A percentile compares a stretch with the other conserved stretches of the same genome.
These are phyloP conservation scores for Gambusia yucatana DNA, from an alignment of 2,797 vertebrate species.

Conservation along the genomic window DNA sequence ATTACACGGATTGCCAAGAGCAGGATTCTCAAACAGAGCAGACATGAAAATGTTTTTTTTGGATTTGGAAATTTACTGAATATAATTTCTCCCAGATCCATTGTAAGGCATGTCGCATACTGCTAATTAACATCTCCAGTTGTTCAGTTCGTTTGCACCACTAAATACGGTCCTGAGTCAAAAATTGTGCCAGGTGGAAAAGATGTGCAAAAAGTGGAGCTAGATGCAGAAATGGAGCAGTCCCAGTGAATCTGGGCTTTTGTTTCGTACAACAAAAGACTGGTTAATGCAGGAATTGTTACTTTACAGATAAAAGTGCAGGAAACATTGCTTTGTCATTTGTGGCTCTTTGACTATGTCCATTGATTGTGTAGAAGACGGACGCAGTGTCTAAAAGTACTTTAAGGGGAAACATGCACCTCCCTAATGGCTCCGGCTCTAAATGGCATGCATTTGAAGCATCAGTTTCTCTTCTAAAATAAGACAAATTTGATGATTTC, in stretches of 20 bases:
- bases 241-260: neutral
- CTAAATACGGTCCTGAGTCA: neutral
- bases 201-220: neutral
- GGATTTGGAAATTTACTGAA: neutral
- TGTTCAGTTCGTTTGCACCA: neutral
- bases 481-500: neutral
- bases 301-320: neutral
- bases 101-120: neutral
- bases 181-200: neutral
- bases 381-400: neutral
- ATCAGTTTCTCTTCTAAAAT: neutral
- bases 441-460: neutral
- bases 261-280: neutral
- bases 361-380: neutral
- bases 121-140: neutral
- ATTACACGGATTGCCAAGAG: neutral
- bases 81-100: neutral
- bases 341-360: neutral
- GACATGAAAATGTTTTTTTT: neutral
- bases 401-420: neutral
- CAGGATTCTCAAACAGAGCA: neutral
- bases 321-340: conserved; percentile 4
- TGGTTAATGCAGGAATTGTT: neutral
- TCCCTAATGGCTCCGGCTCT: neutral
- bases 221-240: neutral